Evolutionary conservation across 2,797 vertebrate species (phyloP).

Genomic region (Enteromius trimaculatus): DNA sequence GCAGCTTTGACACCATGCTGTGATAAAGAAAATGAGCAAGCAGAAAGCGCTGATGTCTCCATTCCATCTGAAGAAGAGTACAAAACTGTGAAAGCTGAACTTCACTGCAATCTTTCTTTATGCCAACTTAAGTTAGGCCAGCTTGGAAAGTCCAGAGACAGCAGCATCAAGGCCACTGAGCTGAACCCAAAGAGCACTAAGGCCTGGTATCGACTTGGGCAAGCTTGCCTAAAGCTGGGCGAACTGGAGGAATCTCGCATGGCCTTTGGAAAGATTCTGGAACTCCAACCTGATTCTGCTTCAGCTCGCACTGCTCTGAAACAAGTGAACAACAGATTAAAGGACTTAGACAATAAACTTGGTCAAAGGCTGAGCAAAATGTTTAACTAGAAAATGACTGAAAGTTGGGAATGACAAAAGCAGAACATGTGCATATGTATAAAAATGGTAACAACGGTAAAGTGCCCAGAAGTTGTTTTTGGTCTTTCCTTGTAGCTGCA

Average conservation of each 20-base stretch:
- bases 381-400: conserved; percentile 76
- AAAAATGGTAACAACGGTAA: not conserved
- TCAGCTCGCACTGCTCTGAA: conserved; percentile 83
- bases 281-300: conserved; percentile 82
- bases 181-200: conserved; percentile 81
- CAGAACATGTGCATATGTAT: not conserved
- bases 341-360: conserved; percentile 78
- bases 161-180: conserved; percentile 80
- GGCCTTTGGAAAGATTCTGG: conserved; percentile 81
- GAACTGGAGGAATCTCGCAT: conserved; percentile 82
- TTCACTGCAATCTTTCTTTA: conserved; percentile 88
- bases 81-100: conserved; percentile 74
- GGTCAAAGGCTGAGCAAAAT: conserved; percentile 88
- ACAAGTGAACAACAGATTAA: conserved; percentile 78
- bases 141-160: conserved; percentile 77
- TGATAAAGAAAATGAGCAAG: conserved; percentile 17
- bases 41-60: not conserved
- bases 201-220: conserved; percentile 86
- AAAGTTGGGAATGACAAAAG: not conserved
- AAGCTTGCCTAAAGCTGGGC: conserved; percentile 82
- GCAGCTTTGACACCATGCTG: conserved; percentile 3
- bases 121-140: conserved; percentile 87
- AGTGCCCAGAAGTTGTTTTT: not conserved
- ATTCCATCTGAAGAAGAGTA: conserved; percentile 68
- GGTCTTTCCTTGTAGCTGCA: not conserved